These are phyloP conservation scores for Microcebus ravelobensis DNA, from an alignment of 2,113 vertebrate species.

Conservation along the genomic window DNA sequence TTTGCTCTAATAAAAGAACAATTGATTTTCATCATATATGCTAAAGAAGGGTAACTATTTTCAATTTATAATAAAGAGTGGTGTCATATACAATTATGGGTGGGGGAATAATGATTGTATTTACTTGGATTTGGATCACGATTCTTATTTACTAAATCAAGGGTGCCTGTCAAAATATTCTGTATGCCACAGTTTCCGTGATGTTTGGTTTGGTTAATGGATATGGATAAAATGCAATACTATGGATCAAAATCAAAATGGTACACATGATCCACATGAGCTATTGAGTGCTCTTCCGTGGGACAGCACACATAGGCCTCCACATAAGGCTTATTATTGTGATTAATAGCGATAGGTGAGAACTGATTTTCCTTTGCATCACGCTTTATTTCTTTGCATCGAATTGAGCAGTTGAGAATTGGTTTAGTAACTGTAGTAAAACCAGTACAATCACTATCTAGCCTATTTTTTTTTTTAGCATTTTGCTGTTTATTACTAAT, in stretches of 20 bases:
- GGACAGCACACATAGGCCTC: neutral
- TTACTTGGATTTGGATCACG: conserved; percentile 11
- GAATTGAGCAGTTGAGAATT: conserved; percentile 49
- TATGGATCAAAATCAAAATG: conserved; percentile 15
- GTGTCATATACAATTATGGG: neutral
- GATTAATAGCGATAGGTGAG: conserved; percentile 16
- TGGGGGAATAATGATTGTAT: neutral
- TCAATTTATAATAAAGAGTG: neutral
- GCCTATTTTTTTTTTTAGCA: conserved; percentile 33
- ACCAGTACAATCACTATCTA: conserved; percentile 15
- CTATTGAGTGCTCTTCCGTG: neutral
- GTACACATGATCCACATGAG: neutral
- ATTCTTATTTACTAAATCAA: neutral
- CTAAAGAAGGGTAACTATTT: neutral
- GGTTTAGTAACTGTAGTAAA: conserved; percentile 61
- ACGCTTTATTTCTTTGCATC: conserved; percentile 57
- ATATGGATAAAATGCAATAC: neutral
- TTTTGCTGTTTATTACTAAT: conserved; percentile 59
- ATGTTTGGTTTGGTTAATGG: neutral
- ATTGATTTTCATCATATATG: neutral
- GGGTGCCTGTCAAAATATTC: neutral
- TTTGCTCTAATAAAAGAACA: neutral
- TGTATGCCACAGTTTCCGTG: neutral
- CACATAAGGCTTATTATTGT: neutral
- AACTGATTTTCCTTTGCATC: conserved; percentile 40